Evolutionary conservation across 2,113 vertebrate genomes (phyloP).

Genomic region (Cnemophilus loriae): DNA sequence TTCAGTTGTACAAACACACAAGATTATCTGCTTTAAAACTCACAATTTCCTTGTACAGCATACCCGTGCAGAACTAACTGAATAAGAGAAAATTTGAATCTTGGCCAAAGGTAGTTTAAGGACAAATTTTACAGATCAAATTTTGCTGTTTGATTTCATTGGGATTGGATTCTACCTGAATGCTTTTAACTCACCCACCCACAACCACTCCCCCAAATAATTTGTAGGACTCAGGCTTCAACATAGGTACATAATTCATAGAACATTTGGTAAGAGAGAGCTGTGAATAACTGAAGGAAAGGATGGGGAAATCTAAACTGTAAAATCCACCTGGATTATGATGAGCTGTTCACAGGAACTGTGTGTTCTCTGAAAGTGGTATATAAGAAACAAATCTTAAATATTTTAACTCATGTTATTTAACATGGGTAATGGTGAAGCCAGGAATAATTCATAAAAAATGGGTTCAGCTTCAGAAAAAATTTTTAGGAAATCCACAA

Average conservation of each 20-base stretch:
- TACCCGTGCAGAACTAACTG: not conserved
- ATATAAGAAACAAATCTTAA: not conserved
- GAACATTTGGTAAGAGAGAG: not conserved
- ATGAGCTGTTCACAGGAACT: not conserved
- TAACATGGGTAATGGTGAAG: not conserved
- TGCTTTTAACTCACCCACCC: not conserved
- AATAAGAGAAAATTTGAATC: not conserved
- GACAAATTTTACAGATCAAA: not conserved
- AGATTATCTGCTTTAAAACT: not conserved
- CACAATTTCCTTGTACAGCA: not conserved
- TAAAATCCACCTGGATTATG: not conserved
- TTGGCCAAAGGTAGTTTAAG: not conserved
- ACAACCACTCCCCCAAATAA: not conserved
- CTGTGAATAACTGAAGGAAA: not conserved
- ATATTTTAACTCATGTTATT: not conserved
- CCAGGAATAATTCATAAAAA: not conserved
- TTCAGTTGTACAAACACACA: not conserved
- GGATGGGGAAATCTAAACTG: not conserved
- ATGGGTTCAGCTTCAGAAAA: not conserved
- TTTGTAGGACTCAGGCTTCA: not conserved
- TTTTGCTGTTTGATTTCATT: not conserved
- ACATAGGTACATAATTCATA: not conserved
- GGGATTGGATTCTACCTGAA: not conserved
- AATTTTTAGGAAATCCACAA: not conserved
- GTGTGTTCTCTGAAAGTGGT: not conserved